phyloP scores from a whole-genome alignment of 2,797 vertebrate species.

The Lacerta viridis region DNA sequence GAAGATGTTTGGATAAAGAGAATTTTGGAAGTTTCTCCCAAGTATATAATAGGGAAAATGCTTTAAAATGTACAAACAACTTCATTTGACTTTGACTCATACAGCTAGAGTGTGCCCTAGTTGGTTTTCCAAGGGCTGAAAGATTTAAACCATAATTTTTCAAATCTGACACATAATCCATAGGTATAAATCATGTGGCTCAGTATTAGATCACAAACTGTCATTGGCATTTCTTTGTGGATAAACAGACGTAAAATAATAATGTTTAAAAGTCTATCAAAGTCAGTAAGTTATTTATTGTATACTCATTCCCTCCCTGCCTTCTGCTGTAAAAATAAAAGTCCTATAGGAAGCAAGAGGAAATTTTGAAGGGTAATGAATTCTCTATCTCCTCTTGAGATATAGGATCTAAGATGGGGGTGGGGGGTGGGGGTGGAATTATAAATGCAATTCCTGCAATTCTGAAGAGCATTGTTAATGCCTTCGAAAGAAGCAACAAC shows the following conservation, averaged over 20 bases:
- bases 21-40: neutral
- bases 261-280: constrained; percentile 59
- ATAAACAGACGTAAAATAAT: constrained; percentile 73
- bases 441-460: constrained; percentile 33
- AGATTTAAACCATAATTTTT: constrained; percentile 75
- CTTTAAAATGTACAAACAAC: constrained; percentile 45
- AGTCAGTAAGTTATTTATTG: constrained; percentile 30
- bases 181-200: constrained; percentile 73
- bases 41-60: constrained; percentile 18
- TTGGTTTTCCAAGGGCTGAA: constrained; percentile 59
- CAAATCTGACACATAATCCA: constrained; percentile 74
- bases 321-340: neutral
- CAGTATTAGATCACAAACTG: constrained; percentile 56
- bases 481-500: constrained; percentile 9
- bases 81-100: constrained; percentile 35
- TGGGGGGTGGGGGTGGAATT: neutral
- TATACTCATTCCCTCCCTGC: neutral
- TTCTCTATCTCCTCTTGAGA: constrained; percentile 5
- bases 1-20: neutral
- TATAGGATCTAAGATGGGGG: constrained; percentile 2
- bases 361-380: neutral
- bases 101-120: constrained; percentile 35
- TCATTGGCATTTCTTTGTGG: constrained; percentile 49
- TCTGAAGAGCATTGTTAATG: neutral
- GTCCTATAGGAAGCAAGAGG: neutral